A percentile compares a stretch with the other conserved stretches of the same genome.
Evolutionary conservation across 2,113 vertebrate genomes (phyloP).

Genomic region (Neolamprologus falcicula): DNA sequence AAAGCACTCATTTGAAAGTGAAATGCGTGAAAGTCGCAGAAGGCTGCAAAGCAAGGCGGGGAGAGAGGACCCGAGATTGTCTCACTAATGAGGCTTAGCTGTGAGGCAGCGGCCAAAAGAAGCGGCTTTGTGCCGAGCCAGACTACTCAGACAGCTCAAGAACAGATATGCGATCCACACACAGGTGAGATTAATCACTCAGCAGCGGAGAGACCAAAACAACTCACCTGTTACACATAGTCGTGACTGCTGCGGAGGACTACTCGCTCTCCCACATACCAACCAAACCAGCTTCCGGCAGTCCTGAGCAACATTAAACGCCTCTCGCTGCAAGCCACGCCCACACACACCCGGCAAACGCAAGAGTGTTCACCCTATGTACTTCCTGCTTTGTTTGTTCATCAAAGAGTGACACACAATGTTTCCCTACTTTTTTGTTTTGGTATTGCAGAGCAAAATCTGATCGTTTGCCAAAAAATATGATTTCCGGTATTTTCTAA

Average conservation of each 20-base stretch:
- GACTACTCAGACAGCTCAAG: not conserved
- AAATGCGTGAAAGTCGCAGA: not conserved
- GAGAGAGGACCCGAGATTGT: not conserved
- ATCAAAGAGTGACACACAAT: not conserved
- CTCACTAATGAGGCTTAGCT: conserved; percentile 50
- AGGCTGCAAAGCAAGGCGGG: not conserved
- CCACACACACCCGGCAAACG: not conserved
- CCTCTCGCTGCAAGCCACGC: not conserved
- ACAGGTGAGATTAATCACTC: not conserved
- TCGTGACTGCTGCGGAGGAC: conserved; percentile 11
- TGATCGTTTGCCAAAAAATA: not conserved
- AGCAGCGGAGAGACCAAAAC: not conserved
- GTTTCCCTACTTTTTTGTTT: not conserved
- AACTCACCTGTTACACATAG: conserved; percentile 41
- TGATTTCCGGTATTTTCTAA: not conserved
- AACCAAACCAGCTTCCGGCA: not conserved
- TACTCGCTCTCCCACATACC: not conserved
- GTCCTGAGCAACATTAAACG: not conserved
- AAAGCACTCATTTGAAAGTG: not conserved
- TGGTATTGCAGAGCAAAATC: not conserved
- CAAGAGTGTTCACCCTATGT: not conserved
- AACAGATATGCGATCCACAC: not conserved
- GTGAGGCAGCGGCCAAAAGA: not conserved
- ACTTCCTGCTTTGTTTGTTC: not conserved
- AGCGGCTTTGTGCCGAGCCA: not conserved